Evolutionary conservation across 2,797 vertebrate genomes (phyloP).

Genomic region (Sciaenops ocellatus): DNA sequence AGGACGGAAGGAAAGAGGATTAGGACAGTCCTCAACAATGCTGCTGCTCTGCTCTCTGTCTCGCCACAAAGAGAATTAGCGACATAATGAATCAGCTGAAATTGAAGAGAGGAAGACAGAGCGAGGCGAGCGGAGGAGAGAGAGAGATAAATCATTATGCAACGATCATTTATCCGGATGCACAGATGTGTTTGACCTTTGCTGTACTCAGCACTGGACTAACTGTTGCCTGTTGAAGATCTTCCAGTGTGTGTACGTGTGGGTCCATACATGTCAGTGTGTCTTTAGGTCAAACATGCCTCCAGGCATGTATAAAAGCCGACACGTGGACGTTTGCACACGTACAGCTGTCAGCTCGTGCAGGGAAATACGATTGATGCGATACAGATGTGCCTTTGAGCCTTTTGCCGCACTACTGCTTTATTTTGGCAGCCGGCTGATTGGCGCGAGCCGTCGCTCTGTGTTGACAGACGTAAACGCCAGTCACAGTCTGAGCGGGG

Average conservation of each 20-base stretch:
- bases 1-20: neutral
- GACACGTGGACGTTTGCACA: neutral
- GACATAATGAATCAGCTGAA: slow-evolving; percentile 30
- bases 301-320: neutral
- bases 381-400: neutral
- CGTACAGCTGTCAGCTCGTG: neutral
- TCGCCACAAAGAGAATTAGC: slow-evolving; percentile 28
- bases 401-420: too few relatives aligned
- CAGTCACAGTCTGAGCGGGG: neutral
- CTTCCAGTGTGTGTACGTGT: neutral
- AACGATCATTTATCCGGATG: neutral
- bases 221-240: neutral
- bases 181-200: slow-evolving; percentile 40
- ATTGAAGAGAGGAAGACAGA: neutral
- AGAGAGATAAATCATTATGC: slow-evolving; percentile 27
- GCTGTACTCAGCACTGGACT: neutral
- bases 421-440: neutral
- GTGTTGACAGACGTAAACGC: neutral
- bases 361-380: neutral
- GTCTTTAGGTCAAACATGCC: neutral
- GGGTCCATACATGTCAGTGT: neutral
- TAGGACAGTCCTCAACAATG: neutral
- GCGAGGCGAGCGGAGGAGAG: neutral
- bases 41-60: slow-evolving; percentile 13
- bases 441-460: neutral